A percentile compares a stretch with the other conserved stretches of the same genome.
These are phyloP conservation scores for Drosophila emarginata DNA, from an alignment of 2,888 invertebrate genomes.

Conservation along the genomic window DNA sequence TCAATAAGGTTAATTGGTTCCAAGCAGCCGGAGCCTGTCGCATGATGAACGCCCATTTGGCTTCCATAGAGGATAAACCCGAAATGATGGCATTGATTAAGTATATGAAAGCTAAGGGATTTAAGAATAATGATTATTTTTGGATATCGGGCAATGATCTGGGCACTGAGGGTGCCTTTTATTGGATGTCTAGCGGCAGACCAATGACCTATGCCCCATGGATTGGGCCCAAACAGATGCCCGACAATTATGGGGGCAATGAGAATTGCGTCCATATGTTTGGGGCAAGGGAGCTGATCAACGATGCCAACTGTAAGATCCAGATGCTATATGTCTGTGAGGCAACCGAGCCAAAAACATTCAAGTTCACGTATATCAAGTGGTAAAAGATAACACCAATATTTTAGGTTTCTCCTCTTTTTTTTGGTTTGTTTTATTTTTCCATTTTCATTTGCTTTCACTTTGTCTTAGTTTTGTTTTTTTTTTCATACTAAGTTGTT, in stretches of 20 bases:
- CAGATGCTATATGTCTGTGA: slow-evolving; percentile 67
- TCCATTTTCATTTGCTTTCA: slow-evolving; percentile 5
- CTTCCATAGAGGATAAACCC: slow-evolving; percentile 62
- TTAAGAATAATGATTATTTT: slow-evolving; percentile 59
- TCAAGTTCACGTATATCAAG: slow-evolving; percentile 63
- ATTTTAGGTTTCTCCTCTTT: slow-evolving; percentile 37
- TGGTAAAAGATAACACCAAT: slow-evolving; percentile 37
- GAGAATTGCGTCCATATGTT: slow-evolving; percentile 76
- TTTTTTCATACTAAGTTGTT: slow-evolving; percentile 56
- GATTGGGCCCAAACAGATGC: slow-evolving; percentile 70
- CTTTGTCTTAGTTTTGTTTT: slow-evolving; percentile 36
- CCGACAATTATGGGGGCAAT: slow-evolving; percentile 64
- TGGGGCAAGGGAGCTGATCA: slow-evolving; percentile 62
- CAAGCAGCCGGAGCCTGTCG: slow-evolving; percentile 72
- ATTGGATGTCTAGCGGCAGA: slow-evolving; percentile 69
- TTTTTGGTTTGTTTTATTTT: slow-evolving; percentile 30
- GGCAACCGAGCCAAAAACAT: slow-evolving; percentile 62
- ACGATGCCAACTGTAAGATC: slow-evolving; percentile 69
- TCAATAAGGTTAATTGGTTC: slow-evolving; percentile 72
- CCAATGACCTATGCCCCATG: slow-evolving; percentile 69
- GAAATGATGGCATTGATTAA: slow-evolving; percentile 63
- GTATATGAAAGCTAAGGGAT: slow-evolving; percentile 61
- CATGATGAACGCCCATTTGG: slow-evolving; percentile 68
- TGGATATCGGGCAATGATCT: slow-evolving; percentile 77
- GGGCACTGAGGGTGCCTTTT: slow-evolving; percentile 68